phyloP scores from a whole-genome alignment of 2,113 vertebrate species.

The Pygoscelis antarcticus region DNA sequence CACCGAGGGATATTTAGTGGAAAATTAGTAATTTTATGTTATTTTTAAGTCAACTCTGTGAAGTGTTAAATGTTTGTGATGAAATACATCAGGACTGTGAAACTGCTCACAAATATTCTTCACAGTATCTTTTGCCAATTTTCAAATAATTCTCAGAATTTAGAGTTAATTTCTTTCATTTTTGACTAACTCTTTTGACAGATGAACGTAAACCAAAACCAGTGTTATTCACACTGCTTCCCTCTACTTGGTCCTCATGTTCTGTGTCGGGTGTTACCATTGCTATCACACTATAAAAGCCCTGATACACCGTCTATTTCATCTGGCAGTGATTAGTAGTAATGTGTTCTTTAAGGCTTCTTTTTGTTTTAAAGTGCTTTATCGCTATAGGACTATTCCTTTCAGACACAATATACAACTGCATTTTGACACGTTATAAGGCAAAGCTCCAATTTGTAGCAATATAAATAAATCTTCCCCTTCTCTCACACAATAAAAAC shows the following conservation, averaged over 20 bases:
- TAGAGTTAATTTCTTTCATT: background rate
- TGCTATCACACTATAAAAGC: background rate
- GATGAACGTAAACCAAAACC: background rate
- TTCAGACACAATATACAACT: background rate
- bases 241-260: background rate
- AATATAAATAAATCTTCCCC: background rate
- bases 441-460: background rate
- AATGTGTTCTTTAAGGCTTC: background rate
- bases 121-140: background rate
- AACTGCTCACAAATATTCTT: background rate
- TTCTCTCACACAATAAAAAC: background rate
- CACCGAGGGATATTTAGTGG: background rate
- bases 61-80: background rate
- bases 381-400: background rate
- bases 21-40: background rate
- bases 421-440: background rate
- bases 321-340: background rate
- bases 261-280: background rate
- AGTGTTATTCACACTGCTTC: background rate
- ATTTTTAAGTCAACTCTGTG: background rate
- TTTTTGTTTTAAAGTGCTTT: background rate
- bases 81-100: background rate
- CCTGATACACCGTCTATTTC: background rate
- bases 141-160: background rate
- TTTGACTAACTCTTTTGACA: background rate